Conservation (phyloP, 2,797 vertebrate species). For the Sciurus carolinensis region DNA sequence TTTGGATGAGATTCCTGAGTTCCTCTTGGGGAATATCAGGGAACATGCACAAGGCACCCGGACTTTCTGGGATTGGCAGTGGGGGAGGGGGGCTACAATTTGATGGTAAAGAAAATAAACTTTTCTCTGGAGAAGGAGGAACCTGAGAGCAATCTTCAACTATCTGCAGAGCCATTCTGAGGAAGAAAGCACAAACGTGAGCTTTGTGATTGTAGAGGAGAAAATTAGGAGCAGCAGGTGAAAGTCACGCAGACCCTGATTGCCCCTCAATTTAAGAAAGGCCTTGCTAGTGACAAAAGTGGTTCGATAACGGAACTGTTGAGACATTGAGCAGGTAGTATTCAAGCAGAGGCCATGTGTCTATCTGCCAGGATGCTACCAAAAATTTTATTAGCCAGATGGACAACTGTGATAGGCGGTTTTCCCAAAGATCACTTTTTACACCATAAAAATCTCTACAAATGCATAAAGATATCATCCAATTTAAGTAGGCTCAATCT, state of each 20-base stretch:
- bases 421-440: constrained; percentile 45
- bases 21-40: neutral
- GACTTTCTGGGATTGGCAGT: constrained; percentile 20
- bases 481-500: constrained; percentile 3
- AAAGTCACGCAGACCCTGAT: neutral
- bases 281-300: neutral
- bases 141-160: constrained; percentile 43
- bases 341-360: neutral
- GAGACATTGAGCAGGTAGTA: neutral
- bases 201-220: constrained; percentile 25
- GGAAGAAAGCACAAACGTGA: constrained; percentile 35
- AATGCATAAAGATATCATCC: neutral
- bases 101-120: constrained; percentile 62
- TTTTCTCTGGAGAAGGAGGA: constrained; percentile 54
- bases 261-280: constrained; percentile 45
- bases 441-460: neutral
- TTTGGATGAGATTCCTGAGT: constrained; percentile 36
- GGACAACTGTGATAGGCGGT: neutral
- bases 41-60: neutral
- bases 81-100: neutral
- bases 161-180: constrained; percentile 15
- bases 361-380: constrained; percentile 34
- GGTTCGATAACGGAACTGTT: neutral
- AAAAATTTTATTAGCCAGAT: neutral
- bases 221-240: constrained; percentile 2